Evolutionary conservation across 2,797 vertebrate species (phyloP), one percentile per base, ranked within the genome.

Genomic region (Acanthopagrus latus): DNA sequence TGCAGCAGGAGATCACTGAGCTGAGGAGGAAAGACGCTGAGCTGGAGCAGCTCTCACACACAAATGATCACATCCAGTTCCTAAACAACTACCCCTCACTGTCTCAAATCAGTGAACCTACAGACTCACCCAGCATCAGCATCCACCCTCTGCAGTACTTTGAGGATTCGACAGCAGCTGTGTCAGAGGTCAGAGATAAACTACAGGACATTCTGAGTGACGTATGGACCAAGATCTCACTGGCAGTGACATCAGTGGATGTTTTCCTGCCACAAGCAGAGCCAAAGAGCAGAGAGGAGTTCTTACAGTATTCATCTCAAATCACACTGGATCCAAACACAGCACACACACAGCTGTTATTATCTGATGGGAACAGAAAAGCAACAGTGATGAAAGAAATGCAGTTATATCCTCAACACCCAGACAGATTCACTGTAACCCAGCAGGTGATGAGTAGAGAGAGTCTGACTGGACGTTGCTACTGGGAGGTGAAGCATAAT

Each of bases 261-360:
- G 27, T 57, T 48, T 41, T 57, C 25, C n/a, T 58, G 8, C 25
- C 50, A 21, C 41, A 21, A 8, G 2, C 25, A 20, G 21, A 74
- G 1, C 73, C 47, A 1, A 44, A 7, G 10, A 75, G 46, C 46
- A 80, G 58, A 68, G 23, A 2, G 51, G 58, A 52, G 1, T 63
- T 73, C 64, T 20, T 72, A 13, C 9, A 62, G 16, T 73, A 62
- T 48, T 74, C 64, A 51, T 0, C 4, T 9, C 21, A 25, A 27
- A 23, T 74, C 21, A 79, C 56, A 21, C 50, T 73, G 50, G 56
- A 80, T 52, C 55, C 67, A 65, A 50, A 75, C 18, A 75, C 50
- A 66, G 68, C n/a, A 38, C 2, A 51, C 18, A 1, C 2, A n/a
- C 1, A 2, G 7, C 23, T 81, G 43, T 5, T 43, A n/a, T 44